A percentile compares a stretch with the other conserved stretches of the same genome.
Conservation (phyloP, 2,113 vertebrate species). For the Esox niger region DNA sequence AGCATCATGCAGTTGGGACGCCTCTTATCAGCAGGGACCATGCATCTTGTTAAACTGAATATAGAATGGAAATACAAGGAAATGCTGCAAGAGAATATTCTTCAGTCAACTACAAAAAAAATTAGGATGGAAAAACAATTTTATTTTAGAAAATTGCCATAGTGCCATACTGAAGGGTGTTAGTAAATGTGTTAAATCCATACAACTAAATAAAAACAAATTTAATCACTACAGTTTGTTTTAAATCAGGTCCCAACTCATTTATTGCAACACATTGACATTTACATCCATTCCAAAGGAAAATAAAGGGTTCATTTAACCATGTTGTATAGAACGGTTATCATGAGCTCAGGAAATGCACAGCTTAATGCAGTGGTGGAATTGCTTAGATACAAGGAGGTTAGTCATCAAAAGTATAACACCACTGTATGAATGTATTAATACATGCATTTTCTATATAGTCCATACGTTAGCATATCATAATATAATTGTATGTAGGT, state of each 20-base stretch:
- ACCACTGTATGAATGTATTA: slow-evolving; percentile 10
- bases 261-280: slow-evolving; percentile 71
- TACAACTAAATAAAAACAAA: no score
- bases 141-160: no score
- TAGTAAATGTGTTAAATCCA: no score
- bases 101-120: no score
- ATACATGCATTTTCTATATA: slow-evolving; percentile 38
- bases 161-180: no score
- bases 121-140: no score
- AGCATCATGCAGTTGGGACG: no score
- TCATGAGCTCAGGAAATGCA: slow-evolving; percentile 19
- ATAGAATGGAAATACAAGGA: no score
- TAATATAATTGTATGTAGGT: slow-evolving; percentile 66
- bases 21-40: no score
- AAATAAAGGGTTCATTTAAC: slow-evolving; percentile 52
- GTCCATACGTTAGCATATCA: slow-evolving; percentile 36
- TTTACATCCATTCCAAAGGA: slow-evolving; percentile 70
- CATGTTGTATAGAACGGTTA: slow-evolving; percentile 37
- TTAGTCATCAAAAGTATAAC: slow-evolving; percentile 44
- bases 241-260: slow-evolving; percentile 54
- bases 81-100: no score
- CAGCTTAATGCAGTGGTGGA: slow-evolving; percentile 48
- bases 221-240: neutral
- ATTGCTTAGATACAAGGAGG: slow-evolving; percentile 25
- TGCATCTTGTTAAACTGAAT: no score